Conservation (phyloP, 2,888 invertebrate genomes). For the Rhamphomyia laevipes region DNA sequence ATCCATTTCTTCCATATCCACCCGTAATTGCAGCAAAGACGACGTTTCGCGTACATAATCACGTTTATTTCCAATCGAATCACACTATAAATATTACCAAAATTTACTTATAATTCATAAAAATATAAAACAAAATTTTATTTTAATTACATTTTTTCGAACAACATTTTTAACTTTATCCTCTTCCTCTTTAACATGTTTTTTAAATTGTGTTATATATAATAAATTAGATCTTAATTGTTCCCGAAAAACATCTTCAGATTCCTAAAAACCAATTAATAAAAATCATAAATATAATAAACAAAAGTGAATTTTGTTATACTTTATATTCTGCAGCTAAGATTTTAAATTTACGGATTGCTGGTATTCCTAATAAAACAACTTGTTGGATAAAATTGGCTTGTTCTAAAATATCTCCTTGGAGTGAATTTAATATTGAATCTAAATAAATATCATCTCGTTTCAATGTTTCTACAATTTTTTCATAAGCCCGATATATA, state of each 20-base stretch:
- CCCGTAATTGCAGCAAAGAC: conserved; percentile 32
- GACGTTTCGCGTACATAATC: conserved; percentile 32
- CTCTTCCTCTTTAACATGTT: no score
- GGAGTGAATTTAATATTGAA: conserved; percentile 30
- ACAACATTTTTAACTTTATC: no score
- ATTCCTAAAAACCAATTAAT: neutral
- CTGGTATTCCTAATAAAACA: conserved; percentile 31
- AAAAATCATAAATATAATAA: neutral
- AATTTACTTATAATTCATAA: no score
- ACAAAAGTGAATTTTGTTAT: no score
- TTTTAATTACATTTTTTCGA: no score
- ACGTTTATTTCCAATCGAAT: no score
- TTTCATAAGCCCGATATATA: conserved; percentile 29
- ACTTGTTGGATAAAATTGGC: conserved; percentile 30
- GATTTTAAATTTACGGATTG: conserved; percentile 16
- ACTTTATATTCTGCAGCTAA: neutral
- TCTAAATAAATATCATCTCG: conserved; percentile 35
- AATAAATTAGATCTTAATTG: no score
- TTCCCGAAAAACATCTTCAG: no score
- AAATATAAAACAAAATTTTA: no score
- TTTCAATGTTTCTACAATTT: conserved; percentile 27
- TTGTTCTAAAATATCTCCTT: conserved; percentile 33
- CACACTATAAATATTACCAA: no score
- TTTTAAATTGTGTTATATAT: neutral
- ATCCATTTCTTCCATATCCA: no score